Conservation (phyloP, 2,888 invertebrate species). For the Sesia apiformis region DNA sequence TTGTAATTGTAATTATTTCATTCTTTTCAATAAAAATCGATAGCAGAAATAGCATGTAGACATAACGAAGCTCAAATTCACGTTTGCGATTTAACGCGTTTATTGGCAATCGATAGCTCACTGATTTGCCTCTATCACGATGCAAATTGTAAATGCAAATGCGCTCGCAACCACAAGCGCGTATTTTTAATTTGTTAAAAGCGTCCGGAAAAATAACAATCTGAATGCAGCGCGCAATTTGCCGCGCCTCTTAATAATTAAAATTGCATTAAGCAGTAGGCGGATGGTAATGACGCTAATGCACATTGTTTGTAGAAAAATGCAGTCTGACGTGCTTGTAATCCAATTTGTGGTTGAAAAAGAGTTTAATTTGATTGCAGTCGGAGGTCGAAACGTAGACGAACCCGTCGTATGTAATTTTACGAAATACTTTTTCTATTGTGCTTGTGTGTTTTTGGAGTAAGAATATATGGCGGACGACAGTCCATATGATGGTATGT, state of each 20-base stretch:
- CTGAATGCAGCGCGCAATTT: conserved; percentile 60
- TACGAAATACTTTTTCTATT: too few species aligned
- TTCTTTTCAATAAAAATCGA: too few species aligned
- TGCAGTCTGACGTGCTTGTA: conserved; percentile 32
- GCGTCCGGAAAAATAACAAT: conserved; percentile 65
- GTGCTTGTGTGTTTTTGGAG: too few species aligned
- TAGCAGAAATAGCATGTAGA: too few species aligned
- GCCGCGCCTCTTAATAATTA: conserved; percentile 68
- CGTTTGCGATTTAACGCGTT: neutral
- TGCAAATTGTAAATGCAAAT: conserved; percentile 17
- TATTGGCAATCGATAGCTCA: neutral
- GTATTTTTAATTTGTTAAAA: conserved; percentile 68
- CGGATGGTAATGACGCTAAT: conserved; percentile 53
- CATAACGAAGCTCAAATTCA: too few species aligned
- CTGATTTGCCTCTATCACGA: conserved; percentile 8
- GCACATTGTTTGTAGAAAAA: conserved; percentile 53
- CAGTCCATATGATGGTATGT: too few species aligned
- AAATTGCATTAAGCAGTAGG: conserved; percentile 69
- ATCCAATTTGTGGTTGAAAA: conserved; percentile 36
- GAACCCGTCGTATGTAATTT: too few species aligned
- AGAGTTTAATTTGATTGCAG: conserved; percentile 27
- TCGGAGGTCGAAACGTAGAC: too few species aligned
- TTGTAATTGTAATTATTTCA: too few species aligned
- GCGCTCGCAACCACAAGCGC: conserved; percentile 4
- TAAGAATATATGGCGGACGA: too few species aligned